Percentiles rank a stretch among this genome's conserved stretches.
These are phyloP conservation scores for Cybosia mesomella DNA, from an alignment of 2,888 invertebrate genomes.

Conservation along the genomic window DNA sequence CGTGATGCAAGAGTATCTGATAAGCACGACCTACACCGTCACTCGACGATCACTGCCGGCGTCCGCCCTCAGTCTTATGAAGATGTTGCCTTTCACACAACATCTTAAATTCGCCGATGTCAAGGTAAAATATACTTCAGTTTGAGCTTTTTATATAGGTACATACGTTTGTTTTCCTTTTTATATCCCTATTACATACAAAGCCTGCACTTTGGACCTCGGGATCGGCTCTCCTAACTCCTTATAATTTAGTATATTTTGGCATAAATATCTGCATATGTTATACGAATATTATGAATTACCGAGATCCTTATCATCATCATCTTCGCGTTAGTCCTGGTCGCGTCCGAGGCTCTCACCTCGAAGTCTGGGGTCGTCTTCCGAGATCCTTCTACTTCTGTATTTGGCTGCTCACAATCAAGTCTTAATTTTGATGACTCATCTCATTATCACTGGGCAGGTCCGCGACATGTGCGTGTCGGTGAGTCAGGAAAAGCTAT, in stretches of 20 bases:
- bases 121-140: conserved; percentile 76
- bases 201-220: too few relatives aligned
- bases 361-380: too few relatives aligned
- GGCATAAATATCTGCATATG: too few relatives aligned
- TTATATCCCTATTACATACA: too few relatives aligned
- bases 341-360: too few relatives aligned
- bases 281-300: too few relatives aligned
- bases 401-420: too few relatives aligned
- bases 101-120: conserved; percentile 88
- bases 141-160: conserved; percentile 19
- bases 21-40: conserved; percentile 91
- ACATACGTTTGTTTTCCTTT: too few relatives aligned
- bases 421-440: not conserved
- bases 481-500: conserved; percentile 91
- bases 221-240: too few relatives aligned
- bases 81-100: conserved; percentile 91
- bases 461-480: conserved; percentile 87
- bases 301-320: too few relatives aligned
- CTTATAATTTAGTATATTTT: not conserved
- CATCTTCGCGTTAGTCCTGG: too few relatives aligned
- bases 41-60: conserved; percentile 91
- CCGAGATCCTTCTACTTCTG: too few relatives aligned
- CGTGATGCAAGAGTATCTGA: conserved; percentile 93
- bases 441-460: conserved; percentile 48
- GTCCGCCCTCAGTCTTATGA: conserved; percentile 90